A percentile compares a stretch with the other conserved stretches of the same genome.
These are phyloP conservation scores for Phragmatobia fuliginosa DNA, from an alignment of 2,888 invertebrate species.

Conservation along the genomic window DNA sequence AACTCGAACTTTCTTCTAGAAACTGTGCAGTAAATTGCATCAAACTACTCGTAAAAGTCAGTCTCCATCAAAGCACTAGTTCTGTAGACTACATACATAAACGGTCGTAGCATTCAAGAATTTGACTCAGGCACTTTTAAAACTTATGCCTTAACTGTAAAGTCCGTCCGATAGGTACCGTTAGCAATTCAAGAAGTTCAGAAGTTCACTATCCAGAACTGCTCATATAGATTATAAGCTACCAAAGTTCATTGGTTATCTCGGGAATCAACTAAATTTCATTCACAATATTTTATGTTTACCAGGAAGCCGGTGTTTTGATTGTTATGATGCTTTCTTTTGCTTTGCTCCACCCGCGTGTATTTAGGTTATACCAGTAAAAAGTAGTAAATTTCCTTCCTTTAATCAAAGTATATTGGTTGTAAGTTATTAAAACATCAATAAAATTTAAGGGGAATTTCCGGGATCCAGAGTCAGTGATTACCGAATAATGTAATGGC, in stretches of 20 bases:
- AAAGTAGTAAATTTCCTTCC: too few species aligned
- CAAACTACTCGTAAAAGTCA: background rate
- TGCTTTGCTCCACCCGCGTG: too few species aligned
- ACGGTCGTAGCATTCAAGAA: background rate
- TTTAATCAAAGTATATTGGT: too few species aligned
- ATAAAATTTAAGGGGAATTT: too few species aligned
- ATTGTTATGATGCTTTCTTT: background rate
- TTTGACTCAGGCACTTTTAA: background rate
- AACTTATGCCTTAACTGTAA: too few species aligned
- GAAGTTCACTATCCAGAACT: background rate
- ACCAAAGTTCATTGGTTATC: conserved; percentile 2
- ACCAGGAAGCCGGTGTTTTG: background rate
- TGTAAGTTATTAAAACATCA: too few species aligned
- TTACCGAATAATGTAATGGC: too few species aligned
- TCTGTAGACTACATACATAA: background rate
- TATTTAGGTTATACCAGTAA: too few species aligned
- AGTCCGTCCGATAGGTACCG: too few species aligned
- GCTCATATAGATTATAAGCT: background rate
- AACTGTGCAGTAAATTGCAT: background rate
- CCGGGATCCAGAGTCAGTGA: too few species aligned
- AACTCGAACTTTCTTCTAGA: background rate
- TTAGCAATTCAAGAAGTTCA: background rate
- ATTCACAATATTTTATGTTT: background rate
- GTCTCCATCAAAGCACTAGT: background rate
- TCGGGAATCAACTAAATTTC: background rate